A percentile compares a stretch with the other conserved stretches of the same genome.
phyloP scores from a whole-genome alignment of 2,113 vertebrate genomes.

The Micronycteris hirsuta region DNA sequence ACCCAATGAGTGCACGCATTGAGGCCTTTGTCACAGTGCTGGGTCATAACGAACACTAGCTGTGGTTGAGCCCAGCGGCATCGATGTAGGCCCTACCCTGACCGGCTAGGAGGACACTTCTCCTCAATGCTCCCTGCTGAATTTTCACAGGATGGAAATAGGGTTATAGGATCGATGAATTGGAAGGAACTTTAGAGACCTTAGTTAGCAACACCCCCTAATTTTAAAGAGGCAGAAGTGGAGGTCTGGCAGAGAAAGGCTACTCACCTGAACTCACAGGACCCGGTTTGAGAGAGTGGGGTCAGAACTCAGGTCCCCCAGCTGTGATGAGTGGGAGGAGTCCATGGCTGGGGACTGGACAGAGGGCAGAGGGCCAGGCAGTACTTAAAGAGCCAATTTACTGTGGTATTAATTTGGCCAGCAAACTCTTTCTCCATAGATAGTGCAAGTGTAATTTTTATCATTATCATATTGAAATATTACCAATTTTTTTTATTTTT shows the following conservation, averaged over 20 bases:
- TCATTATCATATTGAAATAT: neutral
- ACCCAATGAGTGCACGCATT: neutral
- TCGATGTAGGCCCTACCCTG: accelerated
- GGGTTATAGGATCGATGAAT: neutral
- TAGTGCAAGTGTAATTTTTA: neutral
- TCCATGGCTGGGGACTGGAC: no score
- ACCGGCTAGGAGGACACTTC: neutral
- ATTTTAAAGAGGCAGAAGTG: neutral
- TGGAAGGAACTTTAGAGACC: neutral
- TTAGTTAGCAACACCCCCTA: neutral
- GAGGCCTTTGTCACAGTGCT: neutral
- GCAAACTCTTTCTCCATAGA: neutral
- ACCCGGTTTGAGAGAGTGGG: no score
- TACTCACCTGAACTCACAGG: no score
- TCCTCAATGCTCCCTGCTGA: neutral
- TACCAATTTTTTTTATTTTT: neutral
- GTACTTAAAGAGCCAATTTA: neutral
- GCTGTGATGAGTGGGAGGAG: neutral
- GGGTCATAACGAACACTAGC: neutral
- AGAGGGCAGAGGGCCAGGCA: neutral
- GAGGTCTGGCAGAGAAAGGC: neutral
- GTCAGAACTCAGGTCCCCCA: no score
- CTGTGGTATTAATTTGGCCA: neutral
- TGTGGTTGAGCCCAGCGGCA: neutral
- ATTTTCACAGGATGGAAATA: neutral